A percentile compares a stretch with the other conserved stretches of the same genome.
These are phyloP conservation scores for Pituophis catenifer DNA, from an alignment of 2,113 vertebrate genomes.

Conservation along the genomic window DNA sequence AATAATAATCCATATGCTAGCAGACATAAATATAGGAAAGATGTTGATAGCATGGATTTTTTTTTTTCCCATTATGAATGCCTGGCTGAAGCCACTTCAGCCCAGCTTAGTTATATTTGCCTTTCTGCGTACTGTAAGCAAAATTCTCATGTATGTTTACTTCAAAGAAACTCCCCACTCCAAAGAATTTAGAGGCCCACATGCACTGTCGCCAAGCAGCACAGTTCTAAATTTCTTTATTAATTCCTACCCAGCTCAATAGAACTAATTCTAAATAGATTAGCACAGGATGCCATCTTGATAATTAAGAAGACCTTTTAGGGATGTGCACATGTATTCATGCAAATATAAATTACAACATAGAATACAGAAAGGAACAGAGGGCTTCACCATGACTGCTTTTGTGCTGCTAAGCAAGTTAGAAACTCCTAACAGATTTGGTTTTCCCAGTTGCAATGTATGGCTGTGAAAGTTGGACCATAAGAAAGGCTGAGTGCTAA, in stretches of 20 bases:
- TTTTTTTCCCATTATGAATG: background rate
- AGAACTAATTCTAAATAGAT: background rate
- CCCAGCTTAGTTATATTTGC: background rate
- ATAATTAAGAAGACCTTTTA: background rate
- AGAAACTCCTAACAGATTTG: background rate
- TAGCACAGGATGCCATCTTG: background rate
- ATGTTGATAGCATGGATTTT: background rate
- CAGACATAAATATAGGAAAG: background rate
- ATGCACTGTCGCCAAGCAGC: background rate
- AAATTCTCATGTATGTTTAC: background rate
- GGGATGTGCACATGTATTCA: background rate
- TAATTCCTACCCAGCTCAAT: background rate
- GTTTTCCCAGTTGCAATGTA: no score
- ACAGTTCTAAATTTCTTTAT: background rate
- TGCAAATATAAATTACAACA: background rate
- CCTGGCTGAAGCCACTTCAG: background rate
- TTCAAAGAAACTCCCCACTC: background rate
- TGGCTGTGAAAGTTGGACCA: no score
- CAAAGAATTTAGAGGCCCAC: background rate
- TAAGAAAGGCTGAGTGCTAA: no score
- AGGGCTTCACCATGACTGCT: background rate
- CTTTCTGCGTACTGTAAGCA: background rate
- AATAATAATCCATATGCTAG: background rate
- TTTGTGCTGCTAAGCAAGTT: background rate
- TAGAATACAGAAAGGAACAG: background rate